Evolutionary conservation across 2,888 invertebrate species (phyloP).

Genomic region (Mythimna albipuncta): DNA sequence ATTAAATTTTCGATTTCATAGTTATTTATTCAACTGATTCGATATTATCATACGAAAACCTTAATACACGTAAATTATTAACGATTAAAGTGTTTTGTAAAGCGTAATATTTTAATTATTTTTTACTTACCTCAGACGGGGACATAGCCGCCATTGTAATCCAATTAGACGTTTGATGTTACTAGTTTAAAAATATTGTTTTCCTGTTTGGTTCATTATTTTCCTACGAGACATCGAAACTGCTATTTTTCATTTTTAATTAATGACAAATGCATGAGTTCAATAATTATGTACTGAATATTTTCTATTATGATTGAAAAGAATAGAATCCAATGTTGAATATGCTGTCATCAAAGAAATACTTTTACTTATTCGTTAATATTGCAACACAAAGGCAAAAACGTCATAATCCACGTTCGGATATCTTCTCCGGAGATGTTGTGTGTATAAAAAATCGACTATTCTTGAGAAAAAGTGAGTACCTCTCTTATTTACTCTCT

Average conservation of each 20-base stretch:
- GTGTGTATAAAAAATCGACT: conserved; percentile 11
- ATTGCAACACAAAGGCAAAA: conserved; percentile 34
- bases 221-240: background rate
- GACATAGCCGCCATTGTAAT: conserved; percentile 94
- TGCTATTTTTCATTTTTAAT: conserved; percentile 6
- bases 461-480: background rate
- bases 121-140: conserved; percentile 93
- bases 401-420: conserved; percentile 23
- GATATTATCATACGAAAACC: conserved; percentile 18
- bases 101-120: conserved; percentile 73
- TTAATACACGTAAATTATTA: conserved; percentile 18
- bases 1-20: conserved; percentile 23
- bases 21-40: conserved; percentile 12
- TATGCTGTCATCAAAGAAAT: background rate
- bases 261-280: background rate
- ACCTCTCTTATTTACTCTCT: background rate
- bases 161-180: conserved; percentile 86
- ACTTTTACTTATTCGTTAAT: background rate
- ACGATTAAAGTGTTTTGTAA: conserved; percentile 31
- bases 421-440: background rate
- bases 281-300: background rate
- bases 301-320: background rate
- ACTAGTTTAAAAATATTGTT: conserved; percentile 68
- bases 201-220: conserved; percentile 4
- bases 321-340: background rate